A percentile compares a stretch with the other conserved stretches of the same genome.
Conservation (phyloP, 2,888 invertebrate genomes). For the Meteorus colon region DNA sequence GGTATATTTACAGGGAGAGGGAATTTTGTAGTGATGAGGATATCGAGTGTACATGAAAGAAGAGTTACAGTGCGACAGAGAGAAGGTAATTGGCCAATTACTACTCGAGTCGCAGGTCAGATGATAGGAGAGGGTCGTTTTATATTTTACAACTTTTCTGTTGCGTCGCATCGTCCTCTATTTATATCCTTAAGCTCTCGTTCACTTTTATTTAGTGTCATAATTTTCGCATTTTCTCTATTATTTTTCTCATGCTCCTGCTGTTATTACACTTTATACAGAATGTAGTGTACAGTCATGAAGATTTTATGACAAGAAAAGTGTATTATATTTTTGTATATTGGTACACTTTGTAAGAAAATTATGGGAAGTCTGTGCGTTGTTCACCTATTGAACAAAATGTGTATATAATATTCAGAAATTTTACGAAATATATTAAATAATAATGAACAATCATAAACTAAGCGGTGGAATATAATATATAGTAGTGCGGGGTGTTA, state of each 20-base stretch:
- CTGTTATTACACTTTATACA: neutral
- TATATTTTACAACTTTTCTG: constrained; percentile 53
- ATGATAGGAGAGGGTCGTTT: constrained; percentile 51
- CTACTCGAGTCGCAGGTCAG: constrained; percentile 52
- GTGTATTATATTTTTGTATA: neutral
- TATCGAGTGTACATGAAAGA: constrained; percentile 26
- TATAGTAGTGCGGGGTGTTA: too few species aligned
- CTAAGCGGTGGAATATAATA: too few species aligned
- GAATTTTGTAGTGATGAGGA: constrained; percentile 31
- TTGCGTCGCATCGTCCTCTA: constrained; percentile 14
- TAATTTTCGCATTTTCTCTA: neutral
- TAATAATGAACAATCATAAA: too few species aligned
- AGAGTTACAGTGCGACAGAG: constrained; percentile 38
- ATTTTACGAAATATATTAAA: too few species aligned
- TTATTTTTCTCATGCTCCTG: neutral
- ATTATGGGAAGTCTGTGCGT: too few species aligned
- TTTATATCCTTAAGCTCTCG: constrained; percentile 3
- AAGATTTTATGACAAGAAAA: neutral
- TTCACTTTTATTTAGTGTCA: neutral
- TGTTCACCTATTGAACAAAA: too few species aligned
- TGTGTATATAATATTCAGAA: too few species aligned
- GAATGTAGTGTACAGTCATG: neutral
- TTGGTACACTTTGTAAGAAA: neutral
- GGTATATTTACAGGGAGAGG: constrained; percentile 10
- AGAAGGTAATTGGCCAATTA: constrained; percentile 58